Base-by-base conservation (phyloP, 1,140 invertebrate species). In the Aleiodes sp. region DNA sequence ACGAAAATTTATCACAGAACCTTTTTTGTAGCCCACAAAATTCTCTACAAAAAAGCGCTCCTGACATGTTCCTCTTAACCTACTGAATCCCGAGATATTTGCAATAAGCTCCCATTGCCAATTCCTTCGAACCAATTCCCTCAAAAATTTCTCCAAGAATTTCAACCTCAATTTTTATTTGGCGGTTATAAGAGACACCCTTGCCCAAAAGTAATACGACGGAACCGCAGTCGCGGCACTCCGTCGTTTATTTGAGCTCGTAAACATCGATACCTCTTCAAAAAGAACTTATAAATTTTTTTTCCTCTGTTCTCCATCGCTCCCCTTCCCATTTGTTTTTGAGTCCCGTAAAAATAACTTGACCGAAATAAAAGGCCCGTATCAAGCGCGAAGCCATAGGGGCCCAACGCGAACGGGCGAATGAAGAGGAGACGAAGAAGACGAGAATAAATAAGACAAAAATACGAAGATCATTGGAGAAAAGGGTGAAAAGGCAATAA, bases 171-270 rank as follows among this genome's bases (percentile, higher is more conserved):
- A 77, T 76, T 83, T 83, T 84, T 81, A 83, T 76, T 78, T 73
- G 78, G 75, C 80, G 52, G 12, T 84, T 80, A 79, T 68, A 73
- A 72, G 68, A 73, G 75, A 75, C 78, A 81, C 82, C 82, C 79
- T 76, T 61, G 67, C 37, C 68, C 73, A 68, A 82, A 84, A 82
- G 81, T 84, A 83, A 84, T 84, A 80, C 73, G 76, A 80, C 81
- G 78, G 75, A 81, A 81, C 75, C 78, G 74, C 78, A 79, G 43
- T 73, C 67, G 57, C 79, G 77, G 71, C 77, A n/a, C n/a, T n/a
- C n/a, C n/a, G 76, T 75, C 81, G 71, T 80, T 83, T 78, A 80
- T 82, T 80, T 75, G 78, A 78, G 76, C 82, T 82, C 81, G 79
- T 85, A 85, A 85, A 84, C 81, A 83, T 82, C 80, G 81, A 80